phyloP scores from a whole-genome alignment of 1,140 invertebrate species.

The Asobara japonica region DNA sequence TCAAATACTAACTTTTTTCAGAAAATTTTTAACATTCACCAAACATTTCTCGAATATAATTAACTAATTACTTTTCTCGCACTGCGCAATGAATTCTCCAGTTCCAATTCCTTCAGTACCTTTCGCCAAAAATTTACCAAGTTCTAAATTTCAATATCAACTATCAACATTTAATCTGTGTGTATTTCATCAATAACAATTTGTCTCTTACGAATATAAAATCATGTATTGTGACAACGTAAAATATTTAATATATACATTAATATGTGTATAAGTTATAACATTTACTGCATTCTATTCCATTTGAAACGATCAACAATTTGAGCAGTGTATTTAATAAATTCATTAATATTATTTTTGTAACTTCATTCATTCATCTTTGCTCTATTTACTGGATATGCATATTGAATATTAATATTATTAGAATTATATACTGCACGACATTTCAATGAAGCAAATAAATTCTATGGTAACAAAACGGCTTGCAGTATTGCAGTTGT shows the following conservation, averaged over 20 bases:
- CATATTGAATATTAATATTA: not conserved
- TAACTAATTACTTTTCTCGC: too few species aligned
- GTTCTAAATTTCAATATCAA: not conserved
- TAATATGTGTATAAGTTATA: conserved; percentile 57
- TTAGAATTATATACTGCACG: not conserved
- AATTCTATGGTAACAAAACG: not conserved
- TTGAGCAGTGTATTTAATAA: conserved; percentile 46
- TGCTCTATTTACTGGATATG: not conserved
- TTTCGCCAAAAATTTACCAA: not conserved
- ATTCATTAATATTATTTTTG: not conserved
- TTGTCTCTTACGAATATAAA: conserved; percentile 3
- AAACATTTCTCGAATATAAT: too few species aligned
- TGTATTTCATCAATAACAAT: not conserved
- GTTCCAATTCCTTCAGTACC: not conserved
- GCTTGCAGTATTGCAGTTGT: too few species aligned
- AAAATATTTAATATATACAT: conserved; percentile 36
- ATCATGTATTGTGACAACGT: not conserved
- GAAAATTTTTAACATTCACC: too few species aligned
- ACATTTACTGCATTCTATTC: conserved; percentile 36
- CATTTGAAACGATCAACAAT: conserved; percentile 33
- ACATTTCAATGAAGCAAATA: not conserved
- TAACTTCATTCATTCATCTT: not conserved
- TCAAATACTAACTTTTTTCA: too few species aligned
- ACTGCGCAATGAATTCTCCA: not conserved
- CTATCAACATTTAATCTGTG: not conserved